Base-by-base conservation (phyloP, 2,888 invertebrate species). In the Drosophila kuntzei region DNA sequence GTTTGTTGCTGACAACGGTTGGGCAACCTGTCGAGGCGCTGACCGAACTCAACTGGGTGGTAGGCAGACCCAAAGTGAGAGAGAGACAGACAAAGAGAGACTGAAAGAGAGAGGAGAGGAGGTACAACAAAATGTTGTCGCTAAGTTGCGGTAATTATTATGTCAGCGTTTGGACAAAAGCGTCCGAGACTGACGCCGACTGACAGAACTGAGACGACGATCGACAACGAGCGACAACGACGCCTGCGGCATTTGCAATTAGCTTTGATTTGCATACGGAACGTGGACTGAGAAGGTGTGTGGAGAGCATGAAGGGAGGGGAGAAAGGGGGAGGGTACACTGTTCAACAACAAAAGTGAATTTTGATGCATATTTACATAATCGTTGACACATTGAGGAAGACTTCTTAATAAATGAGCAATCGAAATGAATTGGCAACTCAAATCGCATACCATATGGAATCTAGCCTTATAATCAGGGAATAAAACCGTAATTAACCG, bases 231-330 rank as follows among this genome's bases (percentile, higher is more conserved):
- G 80, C 72, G 51, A 82, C 86, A 25, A 66, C 73, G 54, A 82
- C 87, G 82, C 82, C 88, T 82, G 73, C 71, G 74, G 86, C 86
- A 86, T 82, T 86, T 83, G 65, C 80, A 83, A 83, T 83, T 86
- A 88, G 80, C 80, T 66, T 47, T 22, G 50, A 76, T 76, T 80
- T 67, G 68, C 86, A 80, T 79, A 55, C 44, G 61, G 37, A 34
- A 46, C 53, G 53, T 41, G 53, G 20, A 14, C 49, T 22, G 8
- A 25, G 14, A 34, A 32, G 47, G 34, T 49, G 49, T 11, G 11
- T 14, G 14, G 16, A 46, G n/a, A n/a, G n/a, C n/a, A 16, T 4
- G 3, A 14, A 12, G 0, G 12, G 20, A 12, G 14, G 47, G 49
- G 14, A n/a, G 47, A 8, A n/a, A n/a, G n/a, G n/a, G n/a, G 46